Base-by-base conservation (phyloP, 1,140 invertebrate genomes). In the Drosophila cardini region DNA sequence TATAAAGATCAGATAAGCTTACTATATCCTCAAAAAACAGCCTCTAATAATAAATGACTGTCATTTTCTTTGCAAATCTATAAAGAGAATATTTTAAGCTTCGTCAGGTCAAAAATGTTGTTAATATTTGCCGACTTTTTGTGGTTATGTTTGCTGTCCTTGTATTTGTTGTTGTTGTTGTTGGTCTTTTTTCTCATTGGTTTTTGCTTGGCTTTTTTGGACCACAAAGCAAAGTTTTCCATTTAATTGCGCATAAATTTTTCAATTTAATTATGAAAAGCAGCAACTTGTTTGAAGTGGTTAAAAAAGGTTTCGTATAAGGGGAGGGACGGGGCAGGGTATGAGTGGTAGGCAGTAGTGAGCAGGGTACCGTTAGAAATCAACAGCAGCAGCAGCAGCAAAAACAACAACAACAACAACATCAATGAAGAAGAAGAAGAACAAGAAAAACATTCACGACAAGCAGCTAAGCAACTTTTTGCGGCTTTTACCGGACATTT, bases 241-340 rank as follows among this genome's bases (percentile, higher is more conserved):
- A 87, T 87, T 87, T 87, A 87, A 87, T 89, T 89, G 83, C 82
- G 79, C 83, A 87, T 87, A 87, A 89, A 87, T 87, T 87, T 87
- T 89, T 76, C 76, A 87, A 87, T 87, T 87, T 87, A 87, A 87
- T 87, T 87, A 87, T 87, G 76, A 87, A 86, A 87, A 87, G 84
- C 84, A 89, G 84, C 84, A 89, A 87, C 84, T 87, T 87, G 76
- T 87, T 87, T 87, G 80, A 87, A 87, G 83, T 89, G 83, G 84
- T 87, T 80, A 68, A 65, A 62, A 69, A 60, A 32, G 26, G 58
- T 70, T 70, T 34, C 18, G 10, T 30, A 26, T 7, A 16, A 13
- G 8, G 32, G 9, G 11, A 10, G 18, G 36, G 13, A 4, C 9
- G 7, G 18, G 30, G 10, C 36, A 40, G n/a, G n/a, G 18, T 34